These are phyloP conservation scores for Parazoanthus darwini DNA, from an alignment of 92 coral and sea anemone species.

Conservation along the genomic window DNA sequence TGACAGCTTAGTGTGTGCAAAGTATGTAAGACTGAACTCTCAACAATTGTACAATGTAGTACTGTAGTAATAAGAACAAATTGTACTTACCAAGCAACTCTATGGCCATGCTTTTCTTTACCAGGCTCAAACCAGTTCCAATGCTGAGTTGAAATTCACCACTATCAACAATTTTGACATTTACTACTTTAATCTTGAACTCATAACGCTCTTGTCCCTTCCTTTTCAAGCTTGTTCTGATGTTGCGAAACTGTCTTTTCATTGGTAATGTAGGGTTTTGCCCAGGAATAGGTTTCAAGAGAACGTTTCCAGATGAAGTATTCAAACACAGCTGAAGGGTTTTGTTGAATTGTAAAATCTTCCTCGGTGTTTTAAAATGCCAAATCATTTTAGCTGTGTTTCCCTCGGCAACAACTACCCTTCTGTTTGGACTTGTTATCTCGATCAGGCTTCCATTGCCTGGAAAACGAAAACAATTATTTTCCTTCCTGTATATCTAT, in stretches of 20 bases:
- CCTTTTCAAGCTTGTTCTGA: neutral
- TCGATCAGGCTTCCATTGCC: slow-evolving; percentile 9
- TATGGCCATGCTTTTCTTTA: neutral
- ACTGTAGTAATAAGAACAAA: neutral
- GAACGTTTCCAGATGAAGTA: slow-evolving; percentile 13
- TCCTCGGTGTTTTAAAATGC: slow-evolving; percentile 11
- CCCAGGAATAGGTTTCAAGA: slow-evolving; percentile 32
- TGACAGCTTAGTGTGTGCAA: no score
- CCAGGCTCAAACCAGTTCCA: neutral
- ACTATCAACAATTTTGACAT: slow-evolving; percentile 11
- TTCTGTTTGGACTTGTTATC: slow-evolving; percentile 4
- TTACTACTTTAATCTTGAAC: neutral
- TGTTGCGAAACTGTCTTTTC: slow-evolving; percentile 12
- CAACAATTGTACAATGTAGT: no score
- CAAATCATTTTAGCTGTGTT: slow-evolving; percentile 8
- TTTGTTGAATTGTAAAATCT: slow-evolving; percentile 4
- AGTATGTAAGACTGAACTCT: neutral
- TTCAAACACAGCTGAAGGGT: slow-evolving; percentile 2
- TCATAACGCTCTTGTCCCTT: neutral
- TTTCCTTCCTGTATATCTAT: no score
- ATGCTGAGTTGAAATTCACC: slow-evolving; percentile 10
- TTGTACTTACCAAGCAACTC: slow-evolving; percentile 11
- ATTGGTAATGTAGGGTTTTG: slow-evolving; percentile 18
- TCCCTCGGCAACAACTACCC: slow-evolving; percentile 19
- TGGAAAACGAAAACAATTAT: neutral